These are phyloP conservation scores for Callimorpha dominula DNA, from an alignment of 2,888 invertebrate species.

Conservation along the genomic window DNA sequence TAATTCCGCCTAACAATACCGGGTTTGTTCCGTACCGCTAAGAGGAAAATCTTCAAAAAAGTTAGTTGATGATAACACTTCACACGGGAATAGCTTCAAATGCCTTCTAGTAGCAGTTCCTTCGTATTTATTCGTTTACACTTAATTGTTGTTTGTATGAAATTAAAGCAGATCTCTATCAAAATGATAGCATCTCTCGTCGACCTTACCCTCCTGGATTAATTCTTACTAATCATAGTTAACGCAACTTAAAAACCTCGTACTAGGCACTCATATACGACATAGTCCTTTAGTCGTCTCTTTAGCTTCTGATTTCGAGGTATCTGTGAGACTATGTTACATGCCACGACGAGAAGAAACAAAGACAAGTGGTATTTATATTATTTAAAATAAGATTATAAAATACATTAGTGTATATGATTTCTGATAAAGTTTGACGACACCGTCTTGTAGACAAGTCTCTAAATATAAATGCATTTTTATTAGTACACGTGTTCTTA, in stretches of 20 bases:
- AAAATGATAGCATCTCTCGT: too few species aligned
- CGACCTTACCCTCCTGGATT: too few species aligned
- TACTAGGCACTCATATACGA: background rate
- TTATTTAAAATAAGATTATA: too few species aligned
- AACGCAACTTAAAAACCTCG: background rate
- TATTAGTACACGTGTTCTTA: background rate
- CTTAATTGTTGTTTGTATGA: background rate
- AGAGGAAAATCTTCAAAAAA: background rate
- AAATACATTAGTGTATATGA: background rate
- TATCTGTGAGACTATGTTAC: too few species aligned
- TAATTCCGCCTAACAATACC: background rate
- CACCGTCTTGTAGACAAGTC: background rate
- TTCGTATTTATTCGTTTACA: background rate
- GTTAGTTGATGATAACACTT: background rate
- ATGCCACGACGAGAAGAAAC: too few species aligned
- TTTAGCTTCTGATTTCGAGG: background rate
- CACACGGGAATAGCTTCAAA: background rate
- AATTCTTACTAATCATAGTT: background rate
- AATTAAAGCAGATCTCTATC: too few species aligned
- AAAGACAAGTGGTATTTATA: background rate
- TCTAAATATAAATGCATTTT: background rate
- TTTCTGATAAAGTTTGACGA: background rate
- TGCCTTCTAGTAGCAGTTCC: background rate
- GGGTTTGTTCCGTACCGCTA: background rate
- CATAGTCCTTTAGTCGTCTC: background rate